Base-by-base conservation (phyloP, 2,888 invertebrate species). In the Rhagonycha fulva region DNA sequence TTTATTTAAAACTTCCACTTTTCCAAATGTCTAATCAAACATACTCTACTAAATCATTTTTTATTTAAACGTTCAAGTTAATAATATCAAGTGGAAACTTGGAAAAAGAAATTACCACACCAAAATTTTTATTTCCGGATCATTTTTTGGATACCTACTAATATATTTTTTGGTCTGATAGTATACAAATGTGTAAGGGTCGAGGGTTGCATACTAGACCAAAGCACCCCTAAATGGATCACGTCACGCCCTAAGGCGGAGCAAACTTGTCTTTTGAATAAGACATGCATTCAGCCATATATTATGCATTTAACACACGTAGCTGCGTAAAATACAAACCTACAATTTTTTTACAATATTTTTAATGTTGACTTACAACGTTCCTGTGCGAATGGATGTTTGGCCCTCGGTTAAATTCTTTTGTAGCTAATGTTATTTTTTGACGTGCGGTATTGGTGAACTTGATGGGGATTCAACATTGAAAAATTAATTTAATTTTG, bases 201-300 rank as follows among this genome's bases (percentile, higher is more conserved):
- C 75, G 75, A 76, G 78, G 75, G 72, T 71, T 71, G 72, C 47
- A 72, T 76, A 76, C 47, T 47, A 47, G 71, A 71, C 74, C 72
- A 75, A 74, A 77, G 79, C 75, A 77, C 74, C 81, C 82, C 80
- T 82, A 82, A 83, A 82, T 83, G 82, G 82, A 84, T 82, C 80
- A 80, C 77, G 85, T 82, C 85, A 85, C 86, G 85, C 86, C 86
- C 84, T 79, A 76, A 81, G 86, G 86, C 84, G 85, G 83, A 79
- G 86, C 83, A 75, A 81, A 76, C 82, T 82, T 79, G 83, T 84
- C 83, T 84, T 84, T 74, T 82, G 84, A 85, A 85, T 85, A 84
- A 85, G 85, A 85, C 84, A 85, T 85, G 84, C 83, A 84, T 80
- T 82, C 82, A 82, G 81, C 83, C 84, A 85, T 85, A 84, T 85